Base-by-base conservation (phyloP, 2,888 invertebrate species). In the Pherbina coryleti region DNA sequence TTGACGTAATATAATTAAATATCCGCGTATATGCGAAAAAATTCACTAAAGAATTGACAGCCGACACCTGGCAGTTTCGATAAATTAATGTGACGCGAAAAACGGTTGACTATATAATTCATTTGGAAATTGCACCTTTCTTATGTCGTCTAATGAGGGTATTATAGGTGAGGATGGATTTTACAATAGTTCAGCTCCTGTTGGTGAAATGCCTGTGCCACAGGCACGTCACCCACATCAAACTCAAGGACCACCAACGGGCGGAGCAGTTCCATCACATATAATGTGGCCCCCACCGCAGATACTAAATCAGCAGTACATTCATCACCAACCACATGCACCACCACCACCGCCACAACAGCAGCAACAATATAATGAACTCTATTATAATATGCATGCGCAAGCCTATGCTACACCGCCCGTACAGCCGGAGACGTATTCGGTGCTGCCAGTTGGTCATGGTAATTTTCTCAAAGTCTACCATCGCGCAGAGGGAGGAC, bases 391-490 rank as follows among this genome's bases (percentile, higher is more conserved):
- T 67, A 82, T 86, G 77, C 81, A 86, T 17, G 85, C 84, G 28
- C 79, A 84, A 57, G 83, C 82, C 1, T 82, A 77, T 66, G 37
- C 82, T 80, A 60, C 79, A 72, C 17, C 82, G 5, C 67, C 82
- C 4, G 84, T 82, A 0, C 86, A 85, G 74, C 84, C 88, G 34
- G 89, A 89, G 82, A 86, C 88, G 7, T 90, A 88, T 76, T 89
- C 89, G 0, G 89, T 89, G 49, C 81, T 89, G 70, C 87, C 89
- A 1, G 88, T 90, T 1, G 89, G 89, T 0, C 88, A 87, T 79
- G 89, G 89, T 0, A 89, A 89, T 75, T 89, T 89, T 76, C 82
- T 90, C 1, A 90, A 90, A 82, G 88, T 90, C 0, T 90, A 89
- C 79, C 90, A 88, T 79, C 88, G 86, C 70, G 82, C 86, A 8